Percentiles rank a stretch among this genome's conserved stretches.
These are phyloP conservation scores for Rhyzopertha dominica DNA, from an alignment of 1,140 invertebrate genomes.

Conservation along the genomic window DNA sequence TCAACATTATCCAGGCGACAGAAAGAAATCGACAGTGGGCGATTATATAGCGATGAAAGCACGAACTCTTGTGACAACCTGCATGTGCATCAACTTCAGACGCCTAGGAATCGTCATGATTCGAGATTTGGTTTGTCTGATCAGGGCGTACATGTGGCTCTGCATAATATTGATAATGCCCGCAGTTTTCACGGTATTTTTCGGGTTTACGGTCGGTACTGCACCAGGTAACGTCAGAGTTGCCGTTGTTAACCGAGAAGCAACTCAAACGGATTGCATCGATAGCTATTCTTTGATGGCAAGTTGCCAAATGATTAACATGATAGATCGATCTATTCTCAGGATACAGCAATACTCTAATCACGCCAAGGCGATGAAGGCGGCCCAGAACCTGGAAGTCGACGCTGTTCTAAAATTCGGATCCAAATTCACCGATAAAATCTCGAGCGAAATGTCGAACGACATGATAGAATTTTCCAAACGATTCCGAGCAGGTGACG, in stretches of 20 bases:
- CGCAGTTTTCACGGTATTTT: conserved; percentile 1
- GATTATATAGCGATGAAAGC: not conserved
- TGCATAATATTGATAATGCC: conserved; percentile 8
- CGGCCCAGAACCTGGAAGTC: conserved; percentile 8
- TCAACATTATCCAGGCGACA: not conserved
- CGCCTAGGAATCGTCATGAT: conserved; percentile 1
- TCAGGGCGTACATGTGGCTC: conserved; percentile 5
- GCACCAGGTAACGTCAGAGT: conserved; percentile 6
- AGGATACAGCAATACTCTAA: not conserved
- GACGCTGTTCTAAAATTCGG: conserved; percentile 8
- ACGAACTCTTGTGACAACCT: not conserved
- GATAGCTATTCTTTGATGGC: not conserved
- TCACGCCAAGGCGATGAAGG: not conserved
- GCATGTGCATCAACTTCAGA: conserved; percentile 6
- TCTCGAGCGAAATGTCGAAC: conserved; percentile 4
- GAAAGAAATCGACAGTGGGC: not conserved
- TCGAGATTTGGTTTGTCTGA: not conserved
- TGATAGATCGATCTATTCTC: conserved; percentile 4
- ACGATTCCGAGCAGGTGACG: not conserved
- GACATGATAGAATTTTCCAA: too few relatives aligned
- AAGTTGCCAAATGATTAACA: conserved; percentile 7
- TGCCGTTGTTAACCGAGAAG: conserved; percentile 11
- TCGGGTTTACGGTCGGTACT: conserved; percentile 6
- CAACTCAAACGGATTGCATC: not conserved
- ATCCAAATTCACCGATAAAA: conserved; percentile 5